Evolutionary conservation across 2,888 invertebrate genomes (phyloP).

Genomic region (Nephrocerus scutellatus): DNA sequence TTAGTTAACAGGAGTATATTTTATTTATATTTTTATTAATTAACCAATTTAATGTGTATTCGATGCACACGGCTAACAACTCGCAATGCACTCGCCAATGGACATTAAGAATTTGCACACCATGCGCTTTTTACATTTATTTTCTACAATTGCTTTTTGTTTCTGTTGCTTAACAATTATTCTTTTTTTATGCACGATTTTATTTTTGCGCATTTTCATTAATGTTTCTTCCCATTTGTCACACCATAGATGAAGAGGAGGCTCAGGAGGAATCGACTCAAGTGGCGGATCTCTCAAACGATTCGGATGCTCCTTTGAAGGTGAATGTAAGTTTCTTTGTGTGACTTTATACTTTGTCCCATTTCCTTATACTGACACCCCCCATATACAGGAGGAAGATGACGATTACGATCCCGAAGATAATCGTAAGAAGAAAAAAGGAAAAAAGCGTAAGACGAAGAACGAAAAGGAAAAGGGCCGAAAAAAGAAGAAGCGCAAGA

Average conservation of each 20-base stretch:
- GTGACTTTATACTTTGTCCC: neutral
- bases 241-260: slow-evolving; percentile 42
- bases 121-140: too few species aligned
- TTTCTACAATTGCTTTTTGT: too few species aligned
- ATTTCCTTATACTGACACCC: neutral
- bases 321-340: slow-evolving; percentile 37
- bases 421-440: slow-evolving; percentile 79
- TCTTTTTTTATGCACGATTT: too few species aligned
- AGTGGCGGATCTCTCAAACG: slow-evolving; percentile 43
- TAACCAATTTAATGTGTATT: too few species aligned
- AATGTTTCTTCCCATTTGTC: too few species aligned
- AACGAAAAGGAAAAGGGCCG: slow-evolving; percentile 90
- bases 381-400: slow-evolving; percentile 49
- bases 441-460: slow-evolving; percentile 89
- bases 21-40: too few species aligned
- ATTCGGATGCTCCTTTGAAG: slow-evolving; percentile 45
- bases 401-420: slow-evolving; percentile 86
- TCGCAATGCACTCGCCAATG: too few species aligned
- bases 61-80: too few species aligned
- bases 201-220: too few species aligned
- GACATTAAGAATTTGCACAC: too few species aligned
- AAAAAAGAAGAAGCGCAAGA: slow-evolving; percentile 89
- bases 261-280: slow-evolving; percentile 40
- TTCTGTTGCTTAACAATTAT: too few species aligned
- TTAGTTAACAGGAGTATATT: too few species aligned